phyloP scores from a whole-genome alignment of 2,888 invertebrate genomes.

The Eupeodes luniger region DNA sequence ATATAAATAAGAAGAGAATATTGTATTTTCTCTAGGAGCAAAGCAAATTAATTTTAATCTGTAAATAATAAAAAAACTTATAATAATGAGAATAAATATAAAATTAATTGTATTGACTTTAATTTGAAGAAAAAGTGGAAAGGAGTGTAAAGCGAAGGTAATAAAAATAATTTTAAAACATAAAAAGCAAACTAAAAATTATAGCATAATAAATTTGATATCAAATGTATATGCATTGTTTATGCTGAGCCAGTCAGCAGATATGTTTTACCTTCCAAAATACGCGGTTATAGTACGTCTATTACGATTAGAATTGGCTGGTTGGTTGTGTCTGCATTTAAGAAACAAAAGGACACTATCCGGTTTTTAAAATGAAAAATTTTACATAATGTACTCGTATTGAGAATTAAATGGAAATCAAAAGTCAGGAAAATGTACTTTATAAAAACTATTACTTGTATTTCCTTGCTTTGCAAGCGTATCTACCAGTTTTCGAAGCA shows the following conservation, averaged over 20 bases:
- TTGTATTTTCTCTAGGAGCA: constrained; percentile 48
- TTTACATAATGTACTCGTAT: no score
- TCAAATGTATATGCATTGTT: no score
- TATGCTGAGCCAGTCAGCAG: not conserved
- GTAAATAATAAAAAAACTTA: constrained; percentile 22
- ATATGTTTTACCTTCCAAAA: not conserved
- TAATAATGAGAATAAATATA: constrained; percentile 15
- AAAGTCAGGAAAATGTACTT: no score
- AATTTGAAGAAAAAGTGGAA: not conserved
- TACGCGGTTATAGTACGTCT: not conserved
- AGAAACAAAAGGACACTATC: no score
- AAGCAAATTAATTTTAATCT: constrained; percentile 10
- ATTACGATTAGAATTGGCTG: no score
- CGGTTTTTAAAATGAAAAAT: no score
- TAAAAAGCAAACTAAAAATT: constrained; percentile 7
- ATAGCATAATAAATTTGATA: constrained; percentile 1
- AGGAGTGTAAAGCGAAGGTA: not conserved
- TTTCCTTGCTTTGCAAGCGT: no score
- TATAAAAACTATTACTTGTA: no score
- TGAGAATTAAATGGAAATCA: no score
- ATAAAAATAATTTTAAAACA: constrained; percentile 13
- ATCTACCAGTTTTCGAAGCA: no score
- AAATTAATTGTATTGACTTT: constrained; percentile 22
- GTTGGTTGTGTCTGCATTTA: no score
- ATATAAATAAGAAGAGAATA: constrained; percentile 14